Evolutionary conservation across 2,113 vertebrate species (phyloP).

Genomic region (Philantomba maxwellii): DNA sequence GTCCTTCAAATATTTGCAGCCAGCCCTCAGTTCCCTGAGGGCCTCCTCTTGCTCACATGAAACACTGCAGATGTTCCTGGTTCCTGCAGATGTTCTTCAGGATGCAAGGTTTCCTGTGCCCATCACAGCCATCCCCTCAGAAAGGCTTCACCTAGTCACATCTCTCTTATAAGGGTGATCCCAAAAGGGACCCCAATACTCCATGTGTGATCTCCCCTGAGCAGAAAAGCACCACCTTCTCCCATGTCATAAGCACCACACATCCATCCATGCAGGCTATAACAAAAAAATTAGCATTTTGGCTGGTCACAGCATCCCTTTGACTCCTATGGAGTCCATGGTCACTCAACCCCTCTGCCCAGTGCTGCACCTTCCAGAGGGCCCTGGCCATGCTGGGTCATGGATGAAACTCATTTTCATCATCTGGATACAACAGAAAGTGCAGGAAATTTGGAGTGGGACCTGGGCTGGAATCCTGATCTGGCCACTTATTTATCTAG

Average conservation of each 20-base stretch:
- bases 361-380: neutral
- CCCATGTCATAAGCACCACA: neutral
- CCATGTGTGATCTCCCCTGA: neutral
- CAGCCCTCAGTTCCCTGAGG: neutral
- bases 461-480: neutral
- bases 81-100: neutral
- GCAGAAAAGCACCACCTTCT: neutral
- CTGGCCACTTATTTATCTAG: neutral
- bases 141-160: neutral
- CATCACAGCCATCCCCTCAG: neutral
- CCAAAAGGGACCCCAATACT: neutral
- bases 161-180: neutral
- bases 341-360: neutral
- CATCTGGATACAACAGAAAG: neutral
- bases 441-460: neutral
- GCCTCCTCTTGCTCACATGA: neutral
- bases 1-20: neutral
- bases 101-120: neutral
- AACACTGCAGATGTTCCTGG: neutral
- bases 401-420: neutral
- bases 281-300: neutral
- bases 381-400: neutral
- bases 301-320: neutral
- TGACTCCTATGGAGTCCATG: neutral
- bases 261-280: neutral